A percentile compares a stretch with the other conserved stretches of the same genome.
phyloP scores from a whole-genome alignment of 2,888 invertebrate genomes.

The Polyommatus iphigenia region DNA sequence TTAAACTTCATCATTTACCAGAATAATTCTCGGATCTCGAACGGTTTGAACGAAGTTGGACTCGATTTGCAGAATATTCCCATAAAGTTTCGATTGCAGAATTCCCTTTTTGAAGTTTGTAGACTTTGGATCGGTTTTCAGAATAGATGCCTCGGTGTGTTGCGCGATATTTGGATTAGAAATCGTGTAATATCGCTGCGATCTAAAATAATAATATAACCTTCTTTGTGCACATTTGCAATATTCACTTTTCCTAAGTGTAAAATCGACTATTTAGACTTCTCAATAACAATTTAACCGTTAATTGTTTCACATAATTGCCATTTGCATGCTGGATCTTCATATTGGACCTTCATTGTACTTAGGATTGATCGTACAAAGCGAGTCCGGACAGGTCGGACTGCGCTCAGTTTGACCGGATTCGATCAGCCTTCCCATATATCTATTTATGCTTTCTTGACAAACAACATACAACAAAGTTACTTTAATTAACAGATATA shows the following conservation, averaged over 20 bases:
- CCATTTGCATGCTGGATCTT: too few species aligned
- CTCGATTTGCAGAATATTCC: not conserved
- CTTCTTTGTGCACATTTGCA: too few species aligned
- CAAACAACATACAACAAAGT: not conserved
- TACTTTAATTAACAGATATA: not conserved
- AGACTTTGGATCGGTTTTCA: not conserved
- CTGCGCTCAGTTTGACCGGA: too few species aligned
- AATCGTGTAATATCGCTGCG: not conserved
- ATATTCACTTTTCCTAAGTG: too few species aligned
- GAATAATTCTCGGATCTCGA: conserved; percentile 1
- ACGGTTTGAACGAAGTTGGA: not conserved
- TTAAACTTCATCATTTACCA: conserved; percentile 17
- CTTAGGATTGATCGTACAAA: too few species aligned
- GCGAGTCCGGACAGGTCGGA: too few species aligned
- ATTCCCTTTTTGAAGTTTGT: not conserved
- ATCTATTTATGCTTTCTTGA: not conserved
- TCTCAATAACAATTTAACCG: too few species aligned
- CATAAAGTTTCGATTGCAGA: not conserved
- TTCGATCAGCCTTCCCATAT: not conserved
- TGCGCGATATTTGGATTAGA: not conserved
- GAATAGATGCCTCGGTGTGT: not conserved
- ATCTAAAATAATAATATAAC: not conserved
- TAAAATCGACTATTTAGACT: too few species aligned
- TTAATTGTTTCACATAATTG: too few species aligned
- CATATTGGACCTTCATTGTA: too few species aligned